These are phyloP conservation scores for Todus mexicanus DNA, from an alignment of 2,797 vertebrate species.

Conservation along the genomic window DNA sequence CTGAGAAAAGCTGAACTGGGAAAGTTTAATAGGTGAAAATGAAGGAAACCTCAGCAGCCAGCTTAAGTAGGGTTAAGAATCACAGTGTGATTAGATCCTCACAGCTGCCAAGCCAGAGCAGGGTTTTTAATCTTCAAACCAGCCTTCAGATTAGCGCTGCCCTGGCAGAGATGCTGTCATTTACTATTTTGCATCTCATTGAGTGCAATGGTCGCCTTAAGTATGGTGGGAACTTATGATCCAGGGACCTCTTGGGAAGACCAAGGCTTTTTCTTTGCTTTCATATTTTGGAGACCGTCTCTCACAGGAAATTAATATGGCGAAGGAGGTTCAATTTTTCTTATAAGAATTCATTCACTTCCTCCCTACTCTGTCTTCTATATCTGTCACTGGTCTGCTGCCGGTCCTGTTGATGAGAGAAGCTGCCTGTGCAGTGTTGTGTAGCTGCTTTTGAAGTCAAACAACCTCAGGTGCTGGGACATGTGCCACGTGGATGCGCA, in stretches of 20 bases:
- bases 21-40: neutral
- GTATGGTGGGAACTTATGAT: neutral
- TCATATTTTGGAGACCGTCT: neutral
- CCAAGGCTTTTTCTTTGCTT: neutral
- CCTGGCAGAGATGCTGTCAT: neutral
- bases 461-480: neutral
- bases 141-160: neutral
- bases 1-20: neutral
- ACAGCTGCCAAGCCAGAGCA: neutral
- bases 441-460: neutral
- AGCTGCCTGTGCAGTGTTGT: neutral
- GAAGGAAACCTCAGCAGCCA: neutral
- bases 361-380: neutral
- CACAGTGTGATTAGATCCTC: neutral
- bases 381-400: neutral
- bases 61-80: neutral
- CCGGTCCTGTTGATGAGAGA: neutral
- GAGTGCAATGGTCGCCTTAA: neutral
- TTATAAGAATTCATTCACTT: neutral
- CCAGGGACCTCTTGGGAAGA: neutral
- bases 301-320: neutral
- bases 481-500: neutral
- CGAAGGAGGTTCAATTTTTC: neutral
- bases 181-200: neutral
- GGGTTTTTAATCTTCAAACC: neutral